Evolutionary conservation across 2,113 vertebrate species (phyloP).

Genomic region (Chloebia gouldiae): DNA sequence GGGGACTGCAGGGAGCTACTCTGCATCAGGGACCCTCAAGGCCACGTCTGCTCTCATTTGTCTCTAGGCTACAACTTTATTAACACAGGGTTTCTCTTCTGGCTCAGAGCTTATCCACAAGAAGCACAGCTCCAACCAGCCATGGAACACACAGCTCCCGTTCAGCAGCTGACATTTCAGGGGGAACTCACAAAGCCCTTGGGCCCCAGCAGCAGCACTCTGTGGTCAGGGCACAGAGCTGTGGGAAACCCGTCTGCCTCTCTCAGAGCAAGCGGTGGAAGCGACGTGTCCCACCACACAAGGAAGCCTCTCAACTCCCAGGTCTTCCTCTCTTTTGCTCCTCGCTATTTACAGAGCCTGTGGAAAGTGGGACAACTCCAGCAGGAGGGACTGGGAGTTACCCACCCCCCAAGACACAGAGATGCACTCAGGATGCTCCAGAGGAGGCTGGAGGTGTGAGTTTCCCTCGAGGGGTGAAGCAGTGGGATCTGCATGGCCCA

Average conservation of each 20-base stretch:
- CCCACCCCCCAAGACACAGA: neutral
- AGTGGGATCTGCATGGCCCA: neutral
- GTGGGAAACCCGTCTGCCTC: neutral
- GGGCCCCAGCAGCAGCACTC: neutral
- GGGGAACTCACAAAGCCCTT: neutral
- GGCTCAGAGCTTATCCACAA: neutral
- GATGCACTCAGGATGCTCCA: accelerated
- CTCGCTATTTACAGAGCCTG: neutral
- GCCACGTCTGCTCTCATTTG: neutral
- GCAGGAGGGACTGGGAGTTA: neutral
- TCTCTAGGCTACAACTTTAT: neutral
- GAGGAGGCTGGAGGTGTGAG: neutral
- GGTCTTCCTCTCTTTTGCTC: neutral
- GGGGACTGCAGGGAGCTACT: neutral
- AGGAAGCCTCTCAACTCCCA: neutral
- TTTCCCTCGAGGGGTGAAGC: neutral
- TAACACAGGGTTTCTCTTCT: neutral
- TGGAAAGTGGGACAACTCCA: neutral
- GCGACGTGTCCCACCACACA: neutral
- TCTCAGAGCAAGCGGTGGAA: neutral
- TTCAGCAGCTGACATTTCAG: neutral
- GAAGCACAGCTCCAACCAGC: neutral
- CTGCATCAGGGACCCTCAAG: neutral
- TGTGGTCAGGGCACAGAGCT: neutral
- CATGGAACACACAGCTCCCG: accelerated